These are phyloP conservation scores for Drosophila conformis DNA, from an alignment of 2,888 invertebrate species.

Conservation along the genomic window DNA sequence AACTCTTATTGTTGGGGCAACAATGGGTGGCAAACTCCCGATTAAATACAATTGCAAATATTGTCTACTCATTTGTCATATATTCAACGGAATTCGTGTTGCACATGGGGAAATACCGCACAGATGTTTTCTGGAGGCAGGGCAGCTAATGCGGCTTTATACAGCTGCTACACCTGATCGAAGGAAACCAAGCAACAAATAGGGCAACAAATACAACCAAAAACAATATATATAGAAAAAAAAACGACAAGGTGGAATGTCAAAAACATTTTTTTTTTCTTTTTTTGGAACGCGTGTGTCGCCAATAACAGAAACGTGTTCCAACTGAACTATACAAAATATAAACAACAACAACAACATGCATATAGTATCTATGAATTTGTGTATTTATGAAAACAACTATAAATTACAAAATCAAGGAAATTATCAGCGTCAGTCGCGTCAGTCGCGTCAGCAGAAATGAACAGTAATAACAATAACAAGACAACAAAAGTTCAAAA, in stretches of 20 bases:
- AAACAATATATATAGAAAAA: not conserved
- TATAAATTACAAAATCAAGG: slow-evolving; percentile 77
- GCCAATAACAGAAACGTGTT: slow-evolving; percentile 58
- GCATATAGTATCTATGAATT: slow-evolving; percentile 8
- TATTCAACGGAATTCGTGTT: slow-evolving; percentile 9
- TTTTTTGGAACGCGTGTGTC: slow-evolving; percentile 58
- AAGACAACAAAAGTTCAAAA: slow-evolving; percentile 47
- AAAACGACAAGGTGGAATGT: slow-evolving; percentile 10
- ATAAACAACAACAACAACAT: not conserved
- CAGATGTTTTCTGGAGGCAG: slow-evolving; percentile 32
- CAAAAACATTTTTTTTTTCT: slow-evolving; percentile 8
- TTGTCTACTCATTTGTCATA: slow-evolving; percentile 9
- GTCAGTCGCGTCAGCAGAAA: slow-evolving; percentile 62
- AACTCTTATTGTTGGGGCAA: not conserved
- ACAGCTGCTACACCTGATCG: slow-evolving; percentile 31
- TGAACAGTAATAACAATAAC: slow-evolving; percentile 1
- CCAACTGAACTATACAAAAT: not conserved
- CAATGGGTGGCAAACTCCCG: slow-evolving; percentile 26
- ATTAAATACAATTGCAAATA: slow-evolving; percentile 65
- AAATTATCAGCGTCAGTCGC: slow-evolving; percentile 58
- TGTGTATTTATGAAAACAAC: slow-evolving; percentile 68
- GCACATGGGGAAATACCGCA: slow-evolving; percentile 44
- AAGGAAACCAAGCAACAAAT: slow-evolving; percentile 7
- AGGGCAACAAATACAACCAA: not conserved
- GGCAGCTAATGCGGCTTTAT: slow-evolving; percentile 21